Evolutionary conservation across 2,113 vertebrate genomes (phyloP), one percentile per base, ranked within the genome.

Genomic region (Eidolon helvum): DNA sequence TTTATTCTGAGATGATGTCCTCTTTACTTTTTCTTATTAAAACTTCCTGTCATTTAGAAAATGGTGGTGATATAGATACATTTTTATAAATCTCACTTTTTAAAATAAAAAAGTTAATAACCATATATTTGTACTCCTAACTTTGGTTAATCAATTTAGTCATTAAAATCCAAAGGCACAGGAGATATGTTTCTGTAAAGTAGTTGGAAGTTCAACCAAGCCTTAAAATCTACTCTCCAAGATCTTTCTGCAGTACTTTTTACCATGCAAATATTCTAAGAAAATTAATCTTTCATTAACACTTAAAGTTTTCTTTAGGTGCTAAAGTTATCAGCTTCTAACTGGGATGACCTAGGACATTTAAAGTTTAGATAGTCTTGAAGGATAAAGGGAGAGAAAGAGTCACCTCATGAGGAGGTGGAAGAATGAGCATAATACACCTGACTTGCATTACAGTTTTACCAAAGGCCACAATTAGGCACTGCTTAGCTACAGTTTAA

Each of bases 281-380:
- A 88, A 59, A 91, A 85, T 91, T 86, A 91, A 55, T 71, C n/a
- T 38, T 82, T 85, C n/a, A 87, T 92, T 92, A 91, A 82, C 43
- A 85, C 19, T 30, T 89, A 86, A 57, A 53, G 28, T 83, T 90
- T 93, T 87, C 19, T 78, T 11, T 48, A 48, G 45, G 45, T 48
- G 45, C 11, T 48, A 48, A 48, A 48, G 45, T 48, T 63, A 53
- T 86, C 68, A 89, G 69, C 26, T 91, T 94, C 86, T 82, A 95
- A 55, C n/a, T 94, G 72, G 57, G 74, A 89, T 45, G 61, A 83
- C 72, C 68, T 53, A 68, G 30, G 57, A 38, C 83, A 91, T 35
- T 35, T 61, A 74, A 59, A 66, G 10, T 74, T 89, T 40, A 89
- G 35, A 86, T 77, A 43, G 11, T 48, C 53, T 94, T 72, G 55